Evolutionary conservation across 1,140 invertebrate species (phyloP).

Genomic region (Berghia stephanieae): DNA sequence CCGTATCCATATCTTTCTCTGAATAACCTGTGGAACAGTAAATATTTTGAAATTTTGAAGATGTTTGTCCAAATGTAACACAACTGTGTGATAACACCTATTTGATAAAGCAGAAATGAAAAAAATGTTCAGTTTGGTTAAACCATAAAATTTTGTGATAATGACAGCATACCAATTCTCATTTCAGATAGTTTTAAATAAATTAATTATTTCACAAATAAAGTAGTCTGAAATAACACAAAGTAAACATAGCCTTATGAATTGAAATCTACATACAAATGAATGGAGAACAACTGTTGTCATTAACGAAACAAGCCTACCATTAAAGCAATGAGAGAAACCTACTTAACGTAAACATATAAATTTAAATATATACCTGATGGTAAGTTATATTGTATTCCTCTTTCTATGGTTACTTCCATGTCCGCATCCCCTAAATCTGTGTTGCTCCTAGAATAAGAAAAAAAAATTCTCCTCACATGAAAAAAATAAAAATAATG

Average conservation of each 20-base stretch:
- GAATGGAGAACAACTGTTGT: neutral
- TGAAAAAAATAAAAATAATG: neutral
- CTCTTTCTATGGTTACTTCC: conserved; percentile 85
- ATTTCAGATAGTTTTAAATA: too few species aligned
- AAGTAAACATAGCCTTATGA: too few species aligned
- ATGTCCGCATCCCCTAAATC: conserved; percentile 91
- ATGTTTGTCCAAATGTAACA: too few species aligned
- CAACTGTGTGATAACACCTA: too few species aligned
- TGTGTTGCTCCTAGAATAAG: conserved; percentile 78
- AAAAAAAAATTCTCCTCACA: neutral
- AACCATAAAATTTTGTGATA: too few species aligned
- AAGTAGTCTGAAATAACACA: too few species aligned
- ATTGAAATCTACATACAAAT: too few species aligned
- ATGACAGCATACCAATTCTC: too few species aligned
- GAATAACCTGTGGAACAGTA: conserved; percentile 73
- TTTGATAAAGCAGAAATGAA: too few species aligned
- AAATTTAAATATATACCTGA: conserved; percentile 45
- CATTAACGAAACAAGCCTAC: neutral
- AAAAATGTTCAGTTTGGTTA: too few species aligned
- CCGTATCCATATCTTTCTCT: conserved; percentile 91
- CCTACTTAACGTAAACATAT: too few species aligned
- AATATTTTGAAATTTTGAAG: conserved; percentile 55
- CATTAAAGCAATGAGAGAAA: neutral
- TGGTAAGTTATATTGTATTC: conserved; percentile 78
- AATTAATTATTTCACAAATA: too few species aligned